Evolutionary conservation across 2,797 vertebrate genomes (phyloP).

Genomic region (Acrocephalus scirpaceus): DNA sequence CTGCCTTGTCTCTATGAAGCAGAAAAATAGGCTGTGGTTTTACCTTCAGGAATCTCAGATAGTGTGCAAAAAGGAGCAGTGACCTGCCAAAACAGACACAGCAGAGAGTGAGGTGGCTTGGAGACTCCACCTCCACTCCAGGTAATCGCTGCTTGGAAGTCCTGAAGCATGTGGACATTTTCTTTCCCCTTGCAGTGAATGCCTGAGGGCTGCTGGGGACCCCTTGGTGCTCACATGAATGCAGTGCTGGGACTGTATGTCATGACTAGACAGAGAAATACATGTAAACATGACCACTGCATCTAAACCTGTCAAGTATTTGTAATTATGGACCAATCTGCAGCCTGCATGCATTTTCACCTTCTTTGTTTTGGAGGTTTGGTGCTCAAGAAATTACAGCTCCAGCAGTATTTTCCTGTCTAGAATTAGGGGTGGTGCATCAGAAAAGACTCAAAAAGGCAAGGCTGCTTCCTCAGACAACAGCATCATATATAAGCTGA

Average conservation of each 20-base stretch:
- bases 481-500: background rate
- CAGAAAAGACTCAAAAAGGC: background rate
- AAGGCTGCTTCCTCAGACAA: background rate
- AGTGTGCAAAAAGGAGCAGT: background rate
- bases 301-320: background rate
- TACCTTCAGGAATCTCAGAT: background rate
- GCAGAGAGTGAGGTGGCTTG: rapidly evolving
- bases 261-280: background rate
- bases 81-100: background rate
- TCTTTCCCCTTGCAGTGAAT: background rate
- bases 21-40: background rate
- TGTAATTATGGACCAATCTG: background rate
- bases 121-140: background rate
- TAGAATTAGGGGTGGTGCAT: background rate
- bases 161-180: background rate
- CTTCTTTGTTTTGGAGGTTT: background rate
- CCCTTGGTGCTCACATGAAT: background rate
- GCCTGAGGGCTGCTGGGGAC: background rate
- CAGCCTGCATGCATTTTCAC: too few species aligned
- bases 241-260: background rate
- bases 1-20: background rate
- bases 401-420: background rate
- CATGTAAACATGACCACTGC: background rate
- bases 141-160: background rate
- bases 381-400: background rate